A percentile compares a stretch with the other conserved stretches of the same genome.
Conservation (phyloP, 1,140 invertebrate species). For the Drosophila tristis region DNA sequence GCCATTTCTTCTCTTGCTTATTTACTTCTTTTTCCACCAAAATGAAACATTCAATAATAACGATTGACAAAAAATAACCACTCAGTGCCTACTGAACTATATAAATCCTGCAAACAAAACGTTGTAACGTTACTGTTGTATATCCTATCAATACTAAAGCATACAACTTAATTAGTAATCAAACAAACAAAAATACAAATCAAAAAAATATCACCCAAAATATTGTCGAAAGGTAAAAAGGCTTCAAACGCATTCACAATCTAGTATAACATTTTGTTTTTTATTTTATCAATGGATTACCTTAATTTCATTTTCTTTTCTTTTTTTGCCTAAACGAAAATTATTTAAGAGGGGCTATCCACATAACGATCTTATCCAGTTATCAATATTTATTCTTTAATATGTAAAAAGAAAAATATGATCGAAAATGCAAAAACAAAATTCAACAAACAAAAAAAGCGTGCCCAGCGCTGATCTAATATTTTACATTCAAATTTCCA, state of each 20-base stretch:
- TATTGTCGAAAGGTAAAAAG: slow-evolving; percentile 79
- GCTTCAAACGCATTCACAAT: slow-evolving; percentile 76
- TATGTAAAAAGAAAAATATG: no score
- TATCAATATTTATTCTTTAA: no score
- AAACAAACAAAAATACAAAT: slow-evolving; percentile 38
- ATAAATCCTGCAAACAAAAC: slow-evolving; percentile 59
- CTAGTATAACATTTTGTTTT: slow-evolving; percentile 47
- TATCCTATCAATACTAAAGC: slow-evolving; percentile 50
- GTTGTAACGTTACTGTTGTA: slow-evolving; percentile 49
- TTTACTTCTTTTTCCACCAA: slow-evolving; percentile 82
- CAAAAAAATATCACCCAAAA: slow-evolving; percentile 70
- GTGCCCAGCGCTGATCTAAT: background rate
- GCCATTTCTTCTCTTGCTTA: slow-evolving; percentile 83
- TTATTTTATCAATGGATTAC: slow-evolving; percentile 37
- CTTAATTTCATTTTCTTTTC: slow-evolving; percentile 32
- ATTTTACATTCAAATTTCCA: background rate
- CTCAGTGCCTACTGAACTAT: slow-evolving; percentile 54
- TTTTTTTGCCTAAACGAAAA: slow-evolving; percentile 53
- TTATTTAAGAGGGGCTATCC: slow-evolving; percentile 16
- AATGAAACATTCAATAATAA: slow-evolving; percentile 64
- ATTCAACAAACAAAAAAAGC: background rate
- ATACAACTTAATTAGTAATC: slow-evolving; percentile 54
- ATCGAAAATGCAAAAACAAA: background rate
- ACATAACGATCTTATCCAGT: background rate
- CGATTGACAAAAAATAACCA: slow-evolving; percentile 43